Evolutionary conservation across 1,140 invertebrate species (phyloP), one percentile per base, ranked within the genome.

Genomic region (Xylocopa sonorina): DNA sequence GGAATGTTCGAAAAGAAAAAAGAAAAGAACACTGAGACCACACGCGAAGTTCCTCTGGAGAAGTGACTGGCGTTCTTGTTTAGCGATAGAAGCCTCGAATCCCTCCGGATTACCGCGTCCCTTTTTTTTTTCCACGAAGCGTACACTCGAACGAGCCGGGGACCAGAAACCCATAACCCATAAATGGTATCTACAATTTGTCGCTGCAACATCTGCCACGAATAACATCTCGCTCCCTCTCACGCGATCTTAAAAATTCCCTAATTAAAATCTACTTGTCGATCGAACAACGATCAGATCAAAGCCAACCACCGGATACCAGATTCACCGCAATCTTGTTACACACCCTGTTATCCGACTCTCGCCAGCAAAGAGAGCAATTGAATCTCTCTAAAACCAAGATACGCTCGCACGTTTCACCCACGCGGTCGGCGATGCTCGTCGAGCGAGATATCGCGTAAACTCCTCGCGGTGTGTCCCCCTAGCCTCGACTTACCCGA

Each of bases 1-100:
- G 41, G 16, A 46, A 64, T 16, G n/a, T 6, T 0, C 6, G 62
- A 27, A 64, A 64, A 64, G 46, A 64, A n/a, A n/a, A n/a, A n/a
- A n/a, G n/a, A n/a, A n/a, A n/a, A n/a, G n/a, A n/a, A n/a, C n/a
- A 24, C 7, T 21, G 24, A 1, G 41, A 29, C 24, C 62, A 64
- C 62, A 14, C 9, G 34, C 6, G 9, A 24, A 64, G 62, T 27
- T 18, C 7, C 24, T 14, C 41, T 7, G 24, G 38, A 12, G 16
- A 29, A 48, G 41, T 29, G 62, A 64, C 24, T 29, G 16, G 24
- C 41, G 62, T 46, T 4, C 62, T 21, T 64, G 62, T 64, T 64
- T 64, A 27, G 34, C 58, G 2, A 41, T n/a, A 21, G 58, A 12
- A 46, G 38, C 14, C 24, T 27, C 24, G 41, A 46, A 64, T 46